These are phyloP conservation scores for Xiphophorus maculatus DNA, from an alignment of 2,113 vertebrate genomes.

Conservation along the genomic window DNA sequence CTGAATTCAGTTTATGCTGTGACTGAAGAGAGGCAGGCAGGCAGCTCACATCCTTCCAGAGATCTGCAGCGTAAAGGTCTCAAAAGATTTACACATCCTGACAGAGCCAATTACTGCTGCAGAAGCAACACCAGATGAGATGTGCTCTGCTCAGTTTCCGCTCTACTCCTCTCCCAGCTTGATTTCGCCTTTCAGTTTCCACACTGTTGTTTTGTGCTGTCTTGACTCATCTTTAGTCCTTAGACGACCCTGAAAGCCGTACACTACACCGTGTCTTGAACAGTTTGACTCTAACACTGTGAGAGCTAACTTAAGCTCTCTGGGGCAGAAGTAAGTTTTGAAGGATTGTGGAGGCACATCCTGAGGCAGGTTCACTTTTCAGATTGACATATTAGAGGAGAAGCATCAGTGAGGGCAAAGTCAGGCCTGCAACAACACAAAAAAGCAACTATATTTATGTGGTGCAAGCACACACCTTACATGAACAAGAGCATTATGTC, in stretches of 20 bases:
- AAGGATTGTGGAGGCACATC: slow-evolving; percentile 22
- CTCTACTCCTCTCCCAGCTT: neutral
- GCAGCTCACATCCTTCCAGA: neutral
- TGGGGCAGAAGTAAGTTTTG: slow-evolving; percentile 6
- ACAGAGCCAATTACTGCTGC: neutral
- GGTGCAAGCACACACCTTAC: slow-evolving; percentile 9
- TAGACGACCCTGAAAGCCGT: slow-evolving; percentile 5
- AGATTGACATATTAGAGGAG: slow-evolving; percentile 18
- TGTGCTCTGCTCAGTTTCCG: neutral
- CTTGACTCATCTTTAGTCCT: slow-evolving; percentile 17
- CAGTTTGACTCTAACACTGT: slow-evolving; percentile 12
- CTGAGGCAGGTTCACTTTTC: slow-evolving; percentile 23
- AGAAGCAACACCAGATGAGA: neutral
- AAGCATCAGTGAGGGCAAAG: neutral
- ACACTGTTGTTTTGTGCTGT: neutral
- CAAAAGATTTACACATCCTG: neutral
- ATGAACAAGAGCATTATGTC: slow-evolving; percentile 26
- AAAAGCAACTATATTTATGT: slow-evolving; percentile 12
- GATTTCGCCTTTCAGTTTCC: slow-evolving; percentile 12
- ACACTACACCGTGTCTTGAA: neutral
- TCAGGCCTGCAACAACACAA: neutral
- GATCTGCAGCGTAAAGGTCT: neutral
- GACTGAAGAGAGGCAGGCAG: neutral
- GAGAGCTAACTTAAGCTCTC: slow-evolving; percentile 21
- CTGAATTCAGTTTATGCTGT: neutral